Conservation (phyloP, 2,797 vertebrate genomes). For the Intellagama lesueurii region DNA sequence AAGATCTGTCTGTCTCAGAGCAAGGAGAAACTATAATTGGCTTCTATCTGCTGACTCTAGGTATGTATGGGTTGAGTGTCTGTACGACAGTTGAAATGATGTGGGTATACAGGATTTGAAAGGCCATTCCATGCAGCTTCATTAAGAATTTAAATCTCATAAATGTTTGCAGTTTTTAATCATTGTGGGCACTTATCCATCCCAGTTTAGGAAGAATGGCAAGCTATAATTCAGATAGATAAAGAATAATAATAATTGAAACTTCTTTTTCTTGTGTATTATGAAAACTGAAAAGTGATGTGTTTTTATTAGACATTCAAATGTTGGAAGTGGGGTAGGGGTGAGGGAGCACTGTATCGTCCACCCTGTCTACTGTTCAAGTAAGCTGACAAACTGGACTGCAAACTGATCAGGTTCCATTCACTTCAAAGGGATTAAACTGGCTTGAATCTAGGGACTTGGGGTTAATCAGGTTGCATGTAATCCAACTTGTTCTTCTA, state of each 20-base stretch:
- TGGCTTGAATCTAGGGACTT: not conserved
- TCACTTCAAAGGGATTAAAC: not conserved
- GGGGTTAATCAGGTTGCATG: conserved; percentile 1
- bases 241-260: not conserved
- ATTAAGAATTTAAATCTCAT: not conserved
- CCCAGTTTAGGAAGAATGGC: not conserved
- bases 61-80: conserved; percentile 70
- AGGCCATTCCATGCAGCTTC: conserved; percentile 41
- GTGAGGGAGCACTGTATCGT: not conserved
- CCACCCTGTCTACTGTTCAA: not conserved
- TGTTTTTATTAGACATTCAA: not conserved
- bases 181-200: not conserved
- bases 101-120: conserved; percentile 42
- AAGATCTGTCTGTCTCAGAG: conserved; percentile 83
- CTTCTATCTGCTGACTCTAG: conserved; percentile 84
- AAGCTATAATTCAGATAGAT: not conserved
- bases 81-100: conserved; percentile 52
- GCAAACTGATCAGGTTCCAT: conserved; percentile 15
- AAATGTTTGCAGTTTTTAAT: not conserved
- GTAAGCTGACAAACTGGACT: not conserved
- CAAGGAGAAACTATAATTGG: conserved; percentile 88
- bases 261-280: not conserved
- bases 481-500: not conserved
- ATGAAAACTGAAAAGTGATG: not conserved
- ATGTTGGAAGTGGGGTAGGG: not conserved